Evolutionary conservation across 2,797 vertebrate genomes (phyloP).

Genomic region (Ciconia nigra): DNA sequence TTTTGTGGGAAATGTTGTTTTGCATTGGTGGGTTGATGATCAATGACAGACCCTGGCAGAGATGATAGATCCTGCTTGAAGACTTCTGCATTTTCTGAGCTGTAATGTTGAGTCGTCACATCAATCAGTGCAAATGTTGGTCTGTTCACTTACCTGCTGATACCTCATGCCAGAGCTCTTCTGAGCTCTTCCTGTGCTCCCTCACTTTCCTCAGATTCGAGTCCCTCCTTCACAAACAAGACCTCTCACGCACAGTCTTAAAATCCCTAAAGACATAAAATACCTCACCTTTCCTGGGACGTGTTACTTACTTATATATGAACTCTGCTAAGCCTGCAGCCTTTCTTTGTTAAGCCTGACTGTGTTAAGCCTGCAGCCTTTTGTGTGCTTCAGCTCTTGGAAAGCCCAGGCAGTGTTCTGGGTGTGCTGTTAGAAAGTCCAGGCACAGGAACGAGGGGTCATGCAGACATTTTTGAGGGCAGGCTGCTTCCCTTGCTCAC

Average conservation of each 20-base stretch:
- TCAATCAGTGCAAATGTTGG: not conserved
- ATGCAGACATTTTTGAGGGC: not conserved
- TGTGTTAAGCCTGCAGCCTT: not conserved
- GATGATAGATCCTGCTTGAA: not conserved
- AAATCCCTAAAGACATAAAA: not conserved
- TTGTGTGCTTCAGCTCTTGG: not conserved
- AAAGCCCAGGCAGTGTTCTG: not conserved
- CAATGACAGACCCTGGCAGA: not conserved
- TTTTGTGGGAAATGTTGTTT: not conserved
- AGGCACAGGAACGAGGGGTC: not conserved
- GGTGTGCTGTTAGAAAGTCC: not conserved
- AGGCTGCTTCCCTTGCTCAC: not conserved
- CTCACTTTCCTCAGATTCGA: not conserved
- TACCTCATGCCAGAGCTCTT: not conserved
- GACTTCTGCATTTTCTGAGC: not conserved
- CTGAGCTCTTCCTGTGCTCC: not conserved
- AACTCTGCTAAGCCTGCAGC: not conserved
- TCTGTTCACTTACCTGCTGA: not conserved
- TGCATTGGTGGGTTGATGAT: not conserved
- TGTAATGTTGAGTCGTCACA: not conserved
- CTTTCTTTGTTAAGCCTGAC: not conserved
- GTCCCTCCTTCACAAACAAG: not conserved
- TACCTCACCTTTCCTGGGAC: not conserved
- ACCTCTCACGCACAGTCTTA: not conserved
- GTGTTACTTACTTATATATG: no score